Evolutionary conservation across 2,888 invertebrate species (phyloP).

Genomic region (Diarsia brunnea): DNA sequence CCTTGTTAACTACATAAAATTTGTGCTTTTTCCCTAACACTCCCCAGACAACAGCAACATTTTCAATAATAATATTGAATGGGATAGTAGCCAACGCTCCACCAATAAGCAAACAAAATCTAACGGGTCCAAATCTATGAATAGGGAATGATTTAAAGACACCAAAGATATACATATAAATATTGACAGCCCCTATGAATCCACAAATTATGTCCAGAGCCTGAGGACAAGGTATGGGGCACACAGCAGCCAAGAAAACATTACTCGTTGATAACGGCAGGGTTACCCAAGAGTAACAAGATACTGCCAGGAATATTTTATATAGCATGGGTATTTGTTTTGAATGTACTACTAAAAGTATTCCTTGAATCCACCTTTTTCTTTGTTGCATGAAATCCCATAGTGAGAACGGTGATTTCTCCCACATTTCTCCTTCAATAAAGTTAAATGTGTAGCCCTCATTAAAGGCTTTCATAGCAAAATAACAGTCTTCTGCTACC

Average conservation of each 20-base stretch:
- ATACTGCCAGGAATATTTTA: conserved; percentile 95
- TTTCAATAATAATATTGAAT: conserved; percentile 98
- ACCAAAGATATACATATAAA: conserved; percentile 99
- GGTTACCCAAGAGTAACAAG: conserved; percentile 99
- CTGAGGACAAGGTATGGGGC: conserved; percentile 96
- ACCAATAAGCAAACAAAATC: conserved; percentile 94
- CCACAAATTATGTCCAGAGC: conserved; percentile 96
- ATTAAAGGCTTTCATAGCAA: conserved; percentile 98
- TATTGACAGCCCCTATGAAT: conserved; percentile 97
- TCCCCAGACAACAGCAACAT: conserved; percentile 98
- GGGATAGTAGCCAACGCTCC: conserved; percentile 98
- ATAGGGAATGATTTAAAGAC: conserved; percentile 98
- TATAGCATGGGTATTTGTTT: conserved; percentile 94
- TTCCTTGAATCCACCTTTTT: conserved; percentile 98
- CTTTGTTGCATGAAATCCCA: conserved; percentile 99
- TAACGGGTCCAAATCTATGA: conserved; percentile 95
- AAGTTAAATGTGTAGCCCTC: conserved; percentile 98
- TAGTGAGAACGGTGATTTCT: conserved; percentile 98
- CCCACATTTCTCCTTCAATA: conserved; percentile 99
- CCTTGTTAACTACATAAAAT: conserved; percentile 99
- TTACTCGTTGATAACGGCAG: conserved; percentile 98
- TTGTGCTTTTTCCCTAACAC: conserved; percentile 98
- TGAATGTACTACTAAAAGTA: conserved; percentile 96
- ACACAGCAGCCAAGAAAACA: conserved; percentile 95
- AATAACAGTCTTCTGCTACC: conserved; percentile 99